Base-by-base conservation (phyloP, 2,888 invertebrate genomes). In the Gibbula magus region DNA sequence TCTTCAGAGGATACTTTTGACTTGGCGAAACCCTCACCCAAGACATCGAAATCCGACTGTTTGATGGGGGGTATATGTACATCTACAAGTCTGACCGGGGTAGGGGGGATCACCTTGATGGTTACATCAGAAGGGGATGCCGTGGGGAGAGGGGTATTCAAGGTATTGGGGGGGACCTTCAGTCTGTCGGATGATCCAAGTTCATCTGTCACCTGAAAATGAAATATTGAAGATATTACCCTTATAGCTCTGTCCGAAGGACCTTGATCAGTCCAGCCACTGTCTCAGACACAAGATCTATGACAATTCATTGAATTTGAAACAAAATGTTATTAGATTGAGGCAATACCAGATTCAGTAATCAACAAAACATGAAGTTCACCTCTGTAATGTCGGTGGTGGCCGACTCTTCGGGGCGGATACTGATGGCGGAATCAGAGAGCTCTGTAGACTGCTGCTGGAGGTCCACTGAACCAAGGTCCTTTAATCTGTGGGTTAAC, bases 401-500 rank as follows among this genome's bases (percentile, higher is more conserved):
- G 8, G 78, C 80, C n/a, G 82, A 81, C 22, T 75, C 70, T 16
- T 84, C 82, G 3, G 45, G 70, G 22, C 45, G 73, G 54, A 51
- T 79, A 25, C 80, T 77, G 56, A 77, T 29, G 13, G 52, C 22
- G 39, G 73, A 73, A 18, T 20, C 22, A 4, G 20, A n/a, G 10
- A 61, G n/a, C 0, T 73, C 39, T 4, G 61, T 25, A 8, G 78
- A 56, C 32, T 77, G 78, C 2, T 75, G 39, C 75, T 81, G 81
- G 16, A 83, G 61, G 0, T 81, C 78, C 67, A 87, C 82, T 53
- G 87, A 89, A 4, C 90, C 91, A 53, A 90, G 83, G 81, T 90
- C 91, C 75, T 86, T 88, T 84, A 91, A 93, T 87, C 96, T 95
- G 91, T 16, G 91, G 78, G 22, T 20, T 81, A 79, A 78, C 81